A percentile compares a stretch with the other conserved stretches of the same genome.
Evolutionary conservation across 2,113 vertebrate species (phyloP).

Genomic region (Silurus glanis): DNA sequence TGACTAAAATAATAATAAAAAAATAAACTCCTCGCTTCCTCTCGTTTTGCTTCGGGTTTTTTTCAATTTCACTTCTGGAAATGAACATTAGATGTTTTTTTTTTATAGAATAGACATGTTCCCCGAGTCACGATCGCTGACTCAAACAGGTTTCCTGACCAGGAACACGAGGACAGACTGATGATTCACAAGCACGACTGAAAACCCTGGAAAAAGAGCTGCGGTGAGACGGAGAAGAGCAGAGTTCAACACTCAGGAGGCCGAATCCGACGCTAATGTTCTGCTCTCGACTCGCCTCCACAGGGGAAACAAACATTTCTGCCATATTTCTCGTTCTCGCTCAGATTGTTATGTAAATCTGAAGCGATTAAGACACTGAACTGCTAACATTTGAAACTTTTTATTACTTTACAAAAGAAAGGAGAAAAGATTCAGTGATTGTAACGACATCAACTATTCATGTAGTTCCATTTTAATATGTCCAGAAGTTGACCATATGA

Average conservation of each 20-base stretch:
- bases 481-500: too few relatives aligned
- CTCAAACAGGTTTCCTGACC: neutral
- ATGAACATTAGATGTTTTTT: neutral
- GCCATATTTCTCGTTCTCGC: neutral
- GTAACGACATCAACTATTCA: neutral
- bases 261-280: neutral
- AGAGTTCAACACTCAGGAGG: constrained; percentile 8
- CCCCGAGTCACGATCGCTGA: constrained; percentile 13
- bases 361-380: neutral
- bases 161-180: constrained; percentile 13
- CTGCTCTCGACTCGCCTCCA: neutral
- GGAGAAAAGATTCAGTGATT: neutral
- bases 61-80: constrained; percentile 19
- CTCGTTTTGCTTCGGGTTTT: neutral
- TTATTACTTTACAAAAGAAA: neutral
- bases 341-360: neutral
- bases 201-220: constrained; percentile 11
- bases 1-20: neutral
- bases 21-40: neutral
- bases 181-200: neutral
- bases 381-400: neutral
- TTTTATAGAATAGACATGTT: constrained; percentile 39
- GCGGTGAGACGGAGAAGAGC: neutral
- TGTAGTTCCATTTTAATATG: too few relatives aligned
- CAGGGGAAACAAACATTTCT: neutral